Evolutionary conservation across 2,113 vertebrate species (phyloP), one percentile per base, ranked within the genome.

Genomic region (Clarias magur): DNA sequence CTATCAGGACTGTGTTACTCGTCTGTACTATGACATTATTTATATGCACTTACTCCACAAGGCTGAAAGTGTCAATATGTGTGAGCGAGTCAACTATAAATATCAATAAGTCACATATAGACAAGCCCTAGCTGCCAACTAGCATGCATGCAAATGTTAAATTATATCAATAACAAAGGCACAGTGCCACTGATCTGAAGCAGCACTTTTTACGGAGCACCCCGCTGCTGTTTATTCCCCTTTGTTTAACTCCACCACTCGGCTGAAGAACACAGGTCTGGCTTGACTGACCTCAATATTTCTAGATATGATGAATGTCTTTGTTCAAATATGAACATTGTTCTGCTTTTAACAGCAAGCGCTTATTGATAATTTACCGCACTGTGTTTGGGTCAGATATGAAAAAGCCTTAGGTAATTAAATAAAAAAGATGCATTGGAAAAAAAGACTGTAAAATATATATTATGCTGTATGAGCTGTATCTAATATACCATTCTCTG

Each of bases 101-200:
- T 76, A 75, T 76, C 57, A 65, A 48, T 56, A 27, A 65, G 21
- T 17, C 60, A 13, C n/a, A 54, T 54, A 68, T 19, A 86, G 63
- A 42, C 42, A 68, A 68, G 63, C 60, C 3, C 27, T 67, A 70
- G 17, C 59, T 34, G 48, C 60, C 5, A 17, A 30, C 27, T 21
- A 67, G n/a, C 23, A 10, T 42, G 60, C 67, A 53, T 67, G 53
- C 73, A 79, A 57, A 86, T 70, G 85, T 56, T 38, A 80, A 80
- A 80, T 57, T 11, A 70, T 70, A 80, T 57, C 48, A 86, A 27
- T 70, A 68, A 59, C 57, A 38, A 62, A 5, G 19, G 30, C 79
- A 62, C 57, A 81, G 79, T 25, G 30, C 57, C 30, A 60, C 59
- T 42, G 79, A 81, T 81, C 79, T 62, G 79, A 62, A 81, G 79